phyloP scores from a whole-genome alignment of 2,113 vertebrate species.

The Natator depressus region DNA sequence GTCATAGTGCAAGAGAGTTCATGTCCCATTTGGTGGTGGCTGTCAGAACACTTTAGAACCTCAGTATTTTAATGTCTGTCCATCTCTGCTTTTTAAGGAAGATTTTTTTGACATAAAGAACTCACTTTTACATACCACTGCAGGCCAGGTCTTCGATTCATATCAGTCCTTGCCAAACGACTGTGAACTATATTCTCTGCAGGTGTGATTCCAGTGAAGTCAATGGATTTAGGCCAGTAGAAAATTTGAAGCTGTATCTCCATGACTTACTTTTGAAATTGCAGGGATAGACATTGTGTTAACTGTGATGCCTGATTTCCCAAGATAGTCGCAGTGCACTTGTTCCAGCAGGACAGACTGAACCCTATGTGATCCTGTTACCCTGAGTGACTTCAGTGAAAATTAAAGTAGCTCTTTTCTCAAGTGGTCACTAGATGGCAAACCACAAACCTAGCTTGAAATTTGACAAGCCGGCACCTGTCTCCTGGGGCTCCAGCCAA shows the following conservation, averaged over 20 bases:
- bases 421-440: slow-evolving; percentile 19
- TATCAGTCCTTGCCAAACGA: background rate
- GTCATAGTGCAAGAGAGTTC: background rate
- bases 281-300: background rate
- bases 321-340: accelerated
- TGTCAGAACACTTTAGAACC: background rate
- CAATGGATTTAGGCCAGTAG: background rate
- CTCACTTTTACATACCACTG: background rate
- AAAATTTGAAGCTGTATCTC: background rate
- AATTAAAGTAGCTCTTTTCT: background rate
- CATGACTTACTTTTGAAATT: background rate
- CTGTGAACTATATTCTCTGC: accelerated
- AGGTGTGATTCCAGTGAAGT: background rate
- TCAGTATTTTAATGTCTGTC: background rate
- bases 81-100: background rate
- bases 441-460: accelerated
- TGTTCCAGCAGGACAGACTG: background rate
- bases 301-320: background rate
- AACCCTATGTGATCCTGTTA: background rate
- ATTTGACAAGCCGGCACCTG: accelerated
- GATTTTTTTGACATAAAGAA: background rate
- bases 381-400: background rate
- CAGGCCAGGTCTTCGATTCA: background rate
- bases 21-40: background rate
- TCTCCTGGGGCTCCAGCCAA: no score